These are phyloP conservation scores for Sturnira hondurensis DNA, from an alignment of 2,113 vertebrate species.

Conservation along the genomic window DNA sequence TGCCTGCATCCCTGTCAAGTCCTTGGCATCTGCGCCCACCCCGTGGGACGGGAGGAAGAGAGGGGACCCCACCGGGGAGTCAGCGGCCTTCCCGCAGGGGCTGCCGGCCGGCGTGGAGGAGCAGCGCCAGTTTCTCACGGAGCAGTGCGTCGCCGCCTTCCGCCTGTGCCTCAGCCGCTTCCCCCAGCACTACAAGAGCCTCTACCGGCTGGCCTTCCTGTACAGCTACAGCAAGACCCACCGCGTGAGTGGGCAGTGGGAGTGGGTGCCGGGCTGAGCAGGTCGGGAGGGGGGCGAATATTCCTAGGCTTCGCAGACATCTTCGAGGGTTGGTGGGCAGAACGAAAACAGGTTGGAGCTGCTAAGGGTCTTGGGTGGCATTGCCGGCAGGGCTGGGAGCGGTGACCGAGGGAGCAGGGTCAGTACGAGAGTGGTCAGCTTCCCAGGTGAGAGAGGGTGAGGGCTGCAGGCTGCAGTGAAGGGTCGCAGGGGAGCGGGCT, in stretches of 20 bases:
- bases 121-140: conserved; percentile 91
- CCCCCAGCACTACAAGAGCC: conserved; percentile 99
- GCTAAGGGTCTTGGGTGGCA: background rate
- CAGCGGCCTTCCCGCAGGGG: conserved; percentile 84
- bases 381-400: background rate
- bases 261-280: background rate
- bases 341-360: background rate
- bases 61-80: conserved; percentile 81
- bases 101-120: conserved; percentile 86
- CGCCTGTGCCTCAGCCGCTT: conserved; percentile 95
- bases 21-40: conserved; percentile 26
- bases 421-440: background rate
- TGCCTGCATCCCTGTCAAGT: conserved; percentile 76
- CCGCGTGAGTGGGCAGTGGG: conserved; percentile 86
- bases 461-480: background rate
- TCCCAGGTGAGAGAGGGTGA: background rate
- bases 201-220: conserved; percentile 95
- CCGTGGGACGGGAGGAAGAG: conserved; percentile 86
- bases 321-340: background rate
- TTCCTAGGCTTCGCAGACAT: too few species aligned
- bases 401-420: too few species aligned
- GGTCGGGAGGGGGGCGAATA: background rate
- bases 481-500: background rate
- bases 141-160: conserved; percentile 90
- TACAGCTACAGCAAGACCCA: conserved; percentile 93